Percentiles rank a stretch among this genome's conserved stretches.
Conservation (phyloP, 2,797 vertebrate species). For the Brachymystax lenok region DNA sequence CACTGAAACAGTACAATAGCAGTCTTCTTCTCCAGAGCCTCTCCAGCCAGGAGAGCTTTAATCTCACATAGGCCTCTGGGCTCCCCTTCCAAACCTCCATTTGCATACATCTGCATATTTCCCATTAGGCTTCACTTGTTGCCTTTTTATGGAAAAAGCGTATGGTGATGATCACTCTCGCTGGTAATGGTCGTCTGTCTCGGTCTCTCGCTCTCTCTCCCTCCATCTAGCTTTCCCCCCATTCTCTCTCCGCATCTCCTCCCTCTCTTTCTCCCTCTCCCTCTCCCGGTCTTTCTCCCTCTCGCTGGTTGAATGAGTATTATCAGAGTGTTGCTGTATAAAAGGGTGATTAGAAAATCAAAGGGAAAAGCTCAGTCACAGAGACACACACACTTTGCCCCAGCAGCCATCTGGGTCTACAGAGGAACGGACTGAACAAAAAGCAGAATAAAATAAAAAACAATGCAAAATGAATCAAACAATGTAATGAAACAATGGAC, state of each 20-base stretch:
- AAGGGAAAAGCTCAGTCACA: slow-evolving; percentile 48
- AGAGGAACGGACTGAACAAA: neutral
- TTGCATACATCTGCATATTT: slow-evolving; percentile 80
- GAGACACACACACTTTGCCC: slow-evolving; percentile 2
- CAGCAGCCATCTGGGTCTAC: slow-evolving; percentile 59
- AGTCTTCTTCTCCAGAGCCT: slow-evolving; percentile 45
- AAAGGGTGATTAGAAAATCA: slow-evolving; percentile 51
- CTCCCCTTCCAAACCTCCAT: slow-evolving; percentile 66
- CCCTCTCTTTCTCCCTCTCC: neutral
- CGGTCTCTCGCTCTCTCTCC: slow-evolving; percentile 24
- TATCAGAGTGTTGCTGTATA: slow-evolving; percentile 50
- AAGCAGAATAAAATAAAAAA: slow-evolving; percentile 14
- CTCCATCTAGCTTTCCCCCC: neutral
- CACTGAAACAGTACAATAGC: too few relatives aligned
- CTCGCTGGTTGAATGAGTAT: slow-evolving; percentile 25
- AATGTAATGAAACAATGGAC: neutral
- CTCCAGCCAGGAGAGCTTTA: slow-evolving; percentile 69
- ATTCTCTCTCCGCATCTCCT: neutral
- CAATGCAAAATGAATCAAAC: slow-evolving; percentile 44
- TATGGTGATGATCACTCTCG: slow-evolving; percentile 65
- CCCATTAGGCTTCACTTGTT: slow-evolving; percentile 73
- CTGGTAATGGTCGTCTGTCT: slow-evolving; percentile 50
- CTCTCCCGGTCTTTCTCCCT: neutral
- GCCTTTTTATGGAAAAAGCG: slow-evolving; percentile 69
- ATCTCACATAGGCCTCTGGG: slow-evolving; percentile 70